phyloP scores from a whole-genome alignment of 2,888 invertebrate species.

The Embidobia sp. region DNA sequence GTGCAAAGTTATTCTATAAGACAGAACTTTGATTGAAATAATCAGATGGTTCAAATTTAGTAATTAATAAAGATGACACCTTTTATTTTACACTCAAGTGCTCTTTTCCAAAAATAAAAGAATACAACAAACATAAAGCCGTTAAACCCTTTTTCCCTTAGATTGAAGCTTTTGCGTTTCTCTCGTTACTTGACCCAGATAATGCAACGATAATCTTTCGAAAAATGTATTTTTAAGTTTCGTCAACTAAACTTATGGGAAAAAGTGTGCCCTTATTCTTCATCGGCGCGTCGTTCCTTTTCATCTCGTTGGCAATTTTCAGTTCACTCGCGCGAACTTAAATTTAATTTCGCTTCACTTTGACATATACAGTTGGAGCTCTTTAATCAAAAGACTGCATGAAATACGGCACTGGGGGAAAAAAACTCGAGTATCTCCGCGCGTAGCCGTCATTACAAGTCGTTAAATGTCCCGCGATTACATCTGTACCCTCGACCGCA shows the following conservation, averaged over 20 bases:
- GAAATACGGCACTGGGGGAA: neutral
- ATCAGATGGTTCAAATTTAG: no score
- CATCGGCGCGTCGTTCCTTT: conserved; percentile 1
- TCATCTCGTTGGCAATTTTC: conserved; percentile 12
- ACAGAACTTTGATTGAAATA: no score
- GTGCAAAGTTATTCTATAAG: no score
- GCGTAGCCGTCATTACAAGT: conserved; percentile 10
- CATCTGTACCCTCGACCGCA: neutral
- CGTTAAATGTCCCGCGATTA: conserved; percentile 11
- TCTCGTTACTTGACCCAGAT: neutral
- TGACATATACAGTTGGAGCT: conserved; percentile 33
- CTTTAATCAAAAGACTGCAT: conserved; percentile 33
- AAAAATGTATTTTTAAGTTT: conserved; percentile 1
- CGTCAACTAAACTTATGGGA: neutral
- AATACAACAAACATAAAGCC: no score
- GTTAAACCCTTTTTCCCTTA: no score
- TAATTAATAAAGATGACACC: no score
- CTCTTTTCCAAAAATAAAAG: no score
- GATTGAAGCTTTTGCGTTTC: no score
- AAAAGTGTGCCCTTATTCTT: conserved; percentile 1
- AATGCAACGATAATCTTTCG: no score
- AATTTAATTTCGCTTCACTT: conserved; percentile 41
- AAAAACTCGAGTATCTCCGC: conserved; percentile 8
- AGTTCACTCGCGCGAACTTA: conserved; percentile 19
- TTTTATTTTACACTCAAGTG: no score